phyloP scores from a whole-genome alignment of 2,797 vertebrate species.

The Hydrolagus colliei region DNA sequence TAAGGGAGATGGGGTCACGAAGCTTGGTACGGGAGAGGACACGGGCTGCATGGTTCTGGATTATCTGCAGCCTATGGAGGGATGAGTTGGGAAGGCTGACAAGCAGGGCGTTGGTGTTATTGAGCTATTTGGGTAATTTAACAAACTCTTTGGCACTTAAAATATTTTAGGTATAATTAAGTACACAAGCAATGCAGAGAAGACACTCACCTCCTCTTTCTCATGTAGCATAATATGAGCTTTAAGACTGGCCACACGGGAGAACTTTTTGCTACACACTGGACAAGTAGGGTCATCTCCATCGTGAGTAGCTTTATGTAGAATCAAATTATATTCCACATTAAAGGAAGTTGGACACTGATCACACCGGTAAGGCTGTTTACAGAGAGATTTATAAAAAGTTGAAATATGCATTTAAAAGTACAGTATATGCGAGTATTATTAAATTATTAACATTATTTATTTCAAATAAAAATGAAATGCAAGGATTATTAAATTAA shows the following conservation, averaged over 20 bases:
- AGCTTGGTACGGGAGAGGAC: too few species aligned
- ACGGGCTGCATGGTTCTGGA: too few species aligned
- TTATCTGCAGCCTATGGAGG: too few species aligned
- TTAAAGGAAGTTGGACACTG: slow-evolving; percentile 91
- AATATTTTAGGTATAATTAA: not conserved
- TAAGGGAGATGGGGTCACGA: too few species aligned
- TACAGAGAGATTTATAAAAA: slow-evolving; percentile 41
- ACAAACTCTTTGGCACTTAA: not conserved
- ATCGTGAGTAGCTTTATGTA: slow-evolving; percentile 89
- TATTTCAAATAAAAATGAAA: not conserved
- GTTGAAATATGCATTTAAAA: not conserved
- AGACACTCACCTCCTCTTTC: slow-evolving; percentile 80
- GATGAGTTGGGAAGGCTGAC: too few species aligned
- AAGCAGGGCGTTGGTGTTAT: too few species aligned
- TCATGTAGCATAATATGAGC: slow-evolving; percentile 95
- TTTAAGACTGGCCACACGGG: slow-evolving; percentile 92
- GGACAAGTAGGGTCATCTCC: slow-evolving; percentile 81
- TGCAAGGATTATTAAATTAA: not conserved
- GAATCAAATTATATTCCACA: slow-evolving; percentile 89
- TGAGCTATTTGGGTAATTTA: too few species aligned
- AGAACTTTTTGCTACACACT: slow-evolving; percentile 88
- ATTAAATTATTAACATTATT: not conserved
- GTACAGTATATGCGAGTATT: not conserved
- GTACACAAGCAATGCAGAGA: not conserved
- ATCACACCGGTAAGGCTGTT: slow-evolving; percentile 90